Base-by-base conservation (phyloP, 1,140 invertebrate species). In the Orchesella cincta region DNA sequence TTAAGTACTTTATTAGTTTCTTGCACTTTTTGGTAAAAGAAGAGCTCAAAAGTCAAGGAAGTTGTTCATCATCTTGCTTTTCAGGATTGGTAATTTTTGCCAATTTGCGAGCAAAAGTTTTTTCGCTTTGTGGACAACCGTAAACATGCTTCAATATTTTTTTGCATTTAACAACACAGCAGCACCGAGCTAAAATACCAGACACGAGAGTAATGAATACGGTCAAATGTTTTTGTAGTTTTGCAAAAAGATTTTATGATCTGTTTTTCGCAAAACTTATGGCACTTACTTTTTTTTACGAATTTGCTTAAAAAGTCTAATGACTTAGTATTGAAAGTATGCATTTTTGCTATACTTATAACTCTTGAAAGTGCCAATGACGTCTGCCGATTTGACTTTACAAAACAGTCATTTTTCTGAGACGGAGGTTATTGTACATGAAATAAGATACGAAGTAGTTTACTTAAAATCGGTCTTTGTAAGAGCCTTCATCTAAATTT, bases 1-100 rank as follows among this genome's bases (percentile, higher is more conserved):
- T 57, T 57, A 57, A 57, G 23, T 23, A 26, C 23, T 57, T 57
- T 57, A 57, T 57, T 57, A 57, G 52, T 57, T 57, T 57, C 3
- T 57, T 57, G 52, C 52, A 57, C 52, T 57, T 57, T 8, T 57
- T 57, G 23, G 8, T 3, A 57, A 46, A 26, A 26, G 23, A n/a
- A 14, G 14, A 57, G 23, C 52, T 57, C 14, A n/a, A n/a, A n/a
- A n/a, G n/a, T n/a, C n/a, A 23, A 57, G 52, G 52, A 57, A n/a
- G 8, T n/a, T 14, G 3, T 57, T 46, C 39, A 46, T 46, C 18
- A 46, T n/a, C n/a, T 46, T 46, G 18, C 39, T 46, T 46, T 46
- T 46, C 39, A n/a, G n/a, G n/a, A n/a, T n/a, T n/a, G n/a, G n/a
- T n/a, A n/a, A 8, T 46, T 46, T 46, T 46, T 46, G 39, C 5